Base-by-base conservation (phyloP, 1,140 invertebrate species). In the Megathymus violae region DNA sequence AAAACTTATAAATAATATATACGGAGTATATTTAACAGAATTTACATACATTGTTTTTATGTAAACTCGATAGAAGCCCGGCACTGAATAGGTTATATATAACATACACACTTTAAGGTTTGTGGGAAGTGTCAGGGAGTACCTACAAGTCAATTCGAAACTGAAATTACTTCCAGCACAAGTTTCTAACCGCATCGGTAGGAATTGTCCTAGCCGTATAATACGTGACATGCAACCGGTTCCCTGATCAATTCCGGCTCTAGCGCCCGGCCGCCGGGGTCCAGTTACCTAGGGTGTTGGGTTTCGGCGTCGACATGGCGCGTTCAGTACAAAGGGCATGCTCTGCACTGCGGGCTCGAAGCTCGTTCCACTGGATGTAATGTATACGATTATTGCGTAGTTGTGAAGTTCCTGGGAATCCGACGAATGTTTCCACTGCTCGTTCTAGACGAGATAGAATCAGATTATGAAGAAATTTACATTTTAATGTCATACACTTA, bases 341-440 rank as follows among this genome's bases (percentile, higher is more conserved):
- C n/a, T n/a, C n/a, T n/a, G n/a, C n/a, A n/a, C 52, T 56, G 22
- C 40, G 70, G 72, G 78, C 73, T 58, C 34, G 38, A 19, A 44
- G 72, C 68, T 74, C 67, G 82, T 80, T 72, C 66, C 59, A 74
- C 79, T 74, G 65, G 77, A 75, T 80, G 83, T 77, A 85, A 86
- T 73, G 64, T 69, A 85, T 75, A 88, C 78, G n/a, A n/a, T n/a
- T 56, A 19, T 50, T 62, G 60, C 62, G 58, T 52, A 52, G 67
- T 64, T 51, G 22, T 40, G 36, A 52, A 54, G 59, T 47, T 64
- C 54, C 48, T 60, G 46, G 46, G 54, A 58, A 54, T 46, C 1
- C 27, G 27, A 31, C 27, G 4, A 31, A 31, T 31, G 27, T 31
- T 31, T 31, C 4, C 27, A 31, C 27, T 7, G 27, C 22, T 25